Evolutionary conservation across 2,888 invertebrate species (phyloP), one percentile per base, ranked within the genome.

Genomic region (Xestoiulus laeticollis): DNA sequence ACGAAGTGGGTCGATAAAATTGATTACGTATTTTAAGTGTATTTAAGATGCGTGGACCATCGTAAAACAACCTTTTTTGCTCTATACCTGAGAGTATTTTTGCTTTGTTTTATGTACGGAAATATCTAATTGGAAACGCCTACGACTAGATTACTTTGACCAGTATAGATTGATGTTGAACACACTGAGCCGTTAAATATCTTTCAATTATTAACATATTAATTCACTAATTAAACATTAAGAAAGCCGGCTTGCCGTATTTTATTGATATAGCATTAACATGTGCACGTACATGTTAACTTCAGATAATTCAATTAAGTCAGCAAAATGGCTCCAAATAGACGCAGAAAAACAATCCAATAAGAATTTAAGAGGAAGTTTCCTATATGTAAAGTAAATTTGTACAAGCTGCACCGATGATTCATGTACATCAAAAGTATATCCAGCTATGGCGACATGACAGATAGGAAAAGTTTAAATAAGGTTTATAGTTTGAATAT

Each of bases 91-190:
- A 3, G 19, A 59, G 14, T 59, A n/a, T 59, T 59, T 59, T 2
- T 48, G 12, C 19, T 48, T 48, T 12, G 12, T 48, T 48, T 59
- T n/a, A 19, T 59, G 19, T 59, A 59, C n/a, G 59, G 59, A 59
- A 59, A 59, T 19, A 59, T n/a, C n/a, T 59, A n/a, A 59, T 59
- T 59, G 59, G 59, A n/a, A 59, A 59, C 59, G 59, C n/a, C n/a
- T n/a, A n/a, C 59, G 59, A 59, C n/a, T 59, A 59, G 4, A n/a
- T 59, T 59, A n/a, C 4, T n/a, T 59, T 59, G n/a, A n/a, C n/a
- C 19, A n/a, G 5, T 1, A n/a, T n/a, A n/a, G 59, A 59, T 59
- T 59, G 59, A 19, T 10, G 19, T 59, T 59, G 4, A n/a, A 59
- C 59, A 59, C 59, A 48, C 19, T n/a, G 48, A 48, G 48, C 48